Evolutionary conservation across 64 coral and sea anemone genomes (phyloP).

Genomic region (Exaiptasia diaphana): DNA sequence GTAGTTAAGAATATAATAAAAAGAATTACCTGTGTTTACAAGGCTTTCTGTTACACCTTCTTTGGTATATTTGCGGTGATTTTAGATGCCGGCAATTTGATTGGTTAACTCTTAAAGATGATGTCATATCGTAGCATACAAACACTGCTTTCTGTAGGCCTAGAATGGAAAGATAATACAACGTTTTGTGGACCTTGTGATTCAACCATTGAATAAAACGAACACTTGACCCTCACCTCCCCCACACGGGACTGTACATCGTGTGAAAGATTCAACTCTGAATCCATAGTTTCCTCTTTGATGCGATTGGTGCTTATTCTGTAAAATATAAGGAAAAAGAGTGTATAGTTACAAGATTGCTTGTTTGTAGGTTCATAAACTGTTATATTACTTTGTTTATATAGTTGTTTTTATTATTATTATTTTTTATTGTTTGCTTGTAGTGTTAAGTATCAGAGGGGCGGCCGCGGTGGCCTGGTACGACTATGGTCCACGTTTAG

Average conservation of each 20-base stretch:
- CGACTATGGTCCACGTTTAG: too few species aligned
- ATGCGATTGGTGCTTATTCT: too few species aligned
- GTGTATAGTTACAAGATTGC: too few species aligned
- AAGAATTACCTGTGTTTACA: slow-evolving; percentile 8
- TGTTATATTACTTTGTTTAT: too few species aligned
- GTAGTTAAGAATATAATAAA: not conserved
- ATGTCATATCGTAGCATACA: slow-evolving; percentile 3
- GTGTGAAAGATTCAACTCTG: not conserved
- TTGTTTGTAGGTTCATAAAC: too few species aligned
- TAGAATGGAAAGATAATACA: not conserved
- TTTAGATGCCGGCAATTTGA: not conserved
- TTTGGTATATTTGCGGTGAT: not conserved
- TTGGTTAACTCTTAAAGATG: not conserved
- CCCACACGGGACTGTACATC: slow-evolving; percentile 2
- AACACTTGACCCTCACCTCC: not conserved
- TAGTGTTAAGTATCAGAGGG: too few species aligned
- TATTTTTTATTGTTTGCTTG: too few species aligned
- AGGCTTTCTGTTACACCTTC: not conserved
- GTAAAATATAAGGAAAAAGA: too few species aligned
- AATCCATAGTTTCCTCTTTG: not conserved
- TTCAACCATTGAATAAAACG: not conserved
- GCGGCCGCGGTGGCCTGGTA: too few species aligned
- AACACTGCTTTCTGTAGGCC: not conserved
- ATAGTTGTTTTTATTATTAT: too few species aligned
- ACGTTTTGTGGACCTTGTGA: not conserved